Conservation (phyloP, 2,113 vertebrate genomes). For the Chaenogobius annularis region DNA sequence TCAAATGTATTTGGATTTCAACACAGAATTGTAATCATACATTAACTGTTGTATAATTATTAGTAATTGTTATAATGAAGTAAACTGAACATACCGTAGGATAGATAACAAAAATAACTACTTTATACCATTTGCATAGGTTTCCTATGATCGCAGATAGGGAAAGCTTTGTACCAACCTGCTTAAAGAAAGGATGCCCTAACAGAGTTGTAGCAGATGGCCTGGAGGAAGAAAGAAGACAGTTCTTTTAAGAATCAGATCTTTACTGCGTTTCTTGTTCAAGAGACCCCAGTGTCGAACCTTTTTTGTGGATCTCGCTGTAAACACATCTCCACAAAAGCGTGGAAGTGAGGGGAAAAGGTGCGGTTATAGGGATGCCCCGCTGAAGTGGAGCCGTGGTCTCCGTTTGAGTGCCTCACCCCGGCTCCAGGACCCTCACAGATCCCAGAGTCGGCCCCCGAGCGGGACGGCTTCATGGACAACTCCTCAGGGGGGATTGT, state of each 20-base stretch:
- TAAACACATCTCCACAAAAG: constrained; percentile 92
- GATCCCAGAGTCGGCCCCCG: constrained; percentile 83
- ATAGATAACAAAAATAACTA: too few species aligned
- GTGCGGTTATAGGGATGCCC: constrained; percentile 92
- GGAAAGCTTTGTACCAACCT: constrained; percentile 78
- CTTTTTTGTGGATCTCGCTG: constrained; percentile 89
- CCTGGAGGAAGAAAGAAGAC: constrained; percentile 68
- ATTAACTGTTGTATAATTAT: too few species aligned
- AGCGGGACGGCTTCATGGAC: constrained; percentile 86
- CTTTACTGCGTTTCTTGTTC: neutral
- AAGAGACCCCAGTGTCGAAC: constrained; percentile 56
- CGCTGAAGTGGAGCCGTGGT: constrained; percentile 72
- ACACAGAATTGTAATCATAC: too few species aligned
- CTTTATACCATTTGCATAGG: too few species aligned
- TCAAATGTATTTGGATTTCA: too few species aligned
- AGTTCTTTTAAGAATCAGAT: neutral
- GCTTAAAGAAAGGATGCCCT: constrained; percentile 95
- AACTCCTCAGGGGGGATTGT: constrained; percentile 95
- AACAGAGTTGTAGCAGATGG: constrained; percentile 87
- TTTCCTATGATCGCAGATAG: neutral
- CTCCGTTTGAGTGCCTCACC: constrained; percentile 84
- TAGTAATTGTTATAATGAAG: too few species aligned
- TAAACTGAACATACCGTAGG: too few species aligned
- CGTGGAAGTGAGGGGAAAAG: constrained; percentile 91
- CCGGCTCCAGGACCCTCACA: constrained; percentile 79